Evolutionary conservation across 1,140 invertebrate species (phyloP).

Genomic region (Armadillidium nasatum): DNA sequence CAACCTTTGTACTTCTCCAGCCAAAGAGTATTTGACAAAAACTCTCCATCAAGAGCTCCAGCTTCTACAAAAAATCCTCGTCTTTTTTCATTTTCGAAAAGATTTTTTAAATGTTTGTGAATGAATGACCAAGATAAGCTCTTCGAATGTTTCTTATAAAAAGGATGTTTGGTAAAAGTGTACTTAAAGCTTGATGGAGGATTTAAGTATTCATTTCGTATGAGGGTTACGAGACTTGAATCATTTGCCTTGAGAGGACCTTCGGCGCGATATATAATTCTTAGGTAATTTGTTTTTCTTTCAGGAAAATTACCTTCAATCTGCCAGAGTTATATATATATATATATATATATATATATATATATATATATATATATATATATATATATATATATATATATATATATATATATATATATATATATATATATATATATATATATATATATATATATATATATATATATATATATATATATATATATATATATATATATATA

Average conservation of each 20-base stretch:
- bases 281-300: not conserved
- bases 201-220: slow-evolving; percentile 26
- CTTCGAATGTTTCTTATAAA: not conserved
- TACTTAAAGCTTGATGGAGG: slow-evolving; percentile 21
- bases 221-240: not conserved
- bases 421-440: slow-evolving; percentile 15
- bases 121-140: not conserved
- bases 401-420: slow-evolving; percentile 12
- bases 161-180: not conserved
- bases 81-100: slow-evolving; percentile 5
- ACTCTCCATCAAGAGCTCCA: slow-evolving; percentile 49
- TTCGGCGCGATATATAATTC: not conserved
- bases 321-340: not conserved
- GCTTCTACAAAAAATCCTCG: slow-evolving; percentile 50
- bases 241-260: slow-evolving; percentile 28
- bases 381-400: not conserved
- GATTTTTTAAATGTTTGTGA: not conserved
- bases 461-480: not conserved
- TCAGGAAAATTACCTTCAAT: not conserved
- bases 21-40: slow-evolving; percentile 48
- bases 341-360: slow-evolving; percentile 15
- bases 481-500: no score
- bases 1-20: slow-evolving; percentile 47
- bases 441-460: not conserved
- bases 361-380: not conserved